Evolutionary conservation across 1,140 invertebrate species (phyloP).

Genomic region (Choristoneura fumiferana): DNA sequence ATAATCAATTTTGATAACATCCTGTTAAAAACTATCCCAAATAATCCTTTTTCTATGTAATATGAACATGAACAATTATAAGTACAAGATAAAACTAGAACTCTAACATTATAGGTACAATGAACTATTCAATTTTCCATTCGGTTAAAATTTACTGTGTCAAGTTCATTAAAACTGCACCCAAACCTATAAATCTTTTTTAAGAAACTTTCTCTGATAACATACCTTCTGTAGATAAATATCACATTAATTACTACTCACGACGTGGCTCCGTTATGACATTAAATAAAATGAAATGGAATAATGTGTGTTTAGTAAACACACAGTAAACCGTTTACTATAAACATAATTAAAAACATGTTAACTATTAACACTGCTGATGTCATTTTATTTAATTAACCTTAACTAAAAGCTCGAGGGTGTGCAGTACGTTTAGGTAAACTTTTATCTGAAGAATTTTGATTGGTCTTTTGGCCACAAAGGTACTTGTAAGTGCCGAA

Average conservation of each 20-base stretch:
- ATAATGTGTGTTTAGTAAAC: neutral
- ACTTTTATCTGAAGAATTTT: slow-evolving; percentile 1
- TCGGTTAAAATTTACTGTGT: slow-evolving; percentile 17
- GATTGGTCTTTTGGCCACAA: slow-evolving; percentile 11
- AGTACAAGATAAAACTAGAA: too few relatives aligned
- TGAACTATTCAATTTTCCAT: neutral
- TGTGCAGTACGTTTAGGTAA: neutral
- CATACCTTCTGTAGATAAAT: slow-evolving; percentile 26
- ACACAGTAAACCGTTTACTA: slow-evolving; percentile 14
- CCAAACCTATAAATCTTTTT: slow-evolving; percentile 12
- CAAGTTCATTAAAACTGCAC: slow-evolving; percentile 7
- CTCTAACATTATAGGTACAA: too few relatives aligned
- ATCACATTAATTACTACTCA: slow-evolving; percentile 44
- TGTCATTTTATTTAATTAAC: neutral
- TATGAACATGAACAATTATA: too few relatives aligned
- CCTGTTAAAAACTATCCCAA: too few relatives aligned
- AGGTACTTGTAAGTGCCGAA: slow-evolving; percentile 26
- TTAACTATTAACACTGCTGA: neutral
- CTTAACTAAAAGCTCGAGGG: slow-evolving; percentile 23
- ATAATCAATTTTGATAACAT: too few relatives aligned
- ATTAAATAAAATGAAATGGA: slow-evolving; percentile 1
- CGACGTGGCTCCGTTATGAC: slow-evolving; percentile 30
- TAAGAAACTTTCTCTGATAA: slow-evolving; percentile 26
- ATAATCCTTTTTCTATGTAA: too few relatives aligned
- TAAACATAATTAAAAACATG: slow-evolving; percentile 23